These are phyloP conservation scores for Diplodus puntazzo DNA, from an alignment of 2,797 vertebrate genomes.

Conservation along the genomic window DNA sequence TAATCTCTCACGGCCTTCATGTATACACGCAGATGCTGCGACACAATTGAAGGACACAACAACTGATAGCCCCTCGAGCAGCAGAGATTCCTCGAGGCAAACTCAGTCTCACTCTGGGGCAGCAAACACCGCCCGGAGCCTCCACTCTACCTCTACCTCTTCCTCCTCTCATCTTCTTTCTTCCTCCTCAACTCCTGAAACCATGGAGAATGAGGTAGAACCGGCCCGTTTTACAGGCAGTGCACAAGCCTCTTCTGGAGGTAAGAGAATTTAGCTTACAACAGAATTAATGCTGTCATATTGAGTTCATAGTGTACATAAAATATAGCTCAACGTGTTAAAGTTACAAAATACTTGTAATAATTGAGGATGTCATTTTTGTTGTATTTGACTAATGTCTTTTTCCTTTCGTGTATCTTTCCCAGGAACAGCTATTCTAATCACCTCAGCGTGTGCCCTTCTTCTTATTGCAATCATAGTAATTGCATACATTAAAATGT, in stretches of 20 bases:
- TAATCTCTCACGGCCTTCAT: slow-evolving; percentile 25
- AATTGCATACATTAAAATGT: slow-evolving; percentile 77
- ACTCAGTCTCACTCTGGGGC: slow-evolving; percentile 13
- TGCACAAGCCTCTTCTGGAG: slow-evolving; percentile 41
- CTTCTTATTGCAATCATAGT: slow-evolving; percentile 63
- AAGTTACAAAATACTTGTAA: not conserved
- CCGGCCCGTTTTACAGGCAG: slow-evolving; percentile 25
- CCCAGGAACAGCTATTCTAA: slow-evolving; percentile 72
- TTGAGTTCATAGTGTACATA: not conserved
- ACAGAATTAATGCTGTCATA: not conserved
- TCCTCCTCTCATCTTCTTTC: slow-evolving; percentile 26
- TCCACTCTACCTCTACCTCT: not conserved
- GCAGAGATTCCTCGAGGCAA: not conserved
- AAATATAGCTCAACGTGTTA: not conserved
- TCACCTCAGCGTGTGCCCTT: slow-evolving; percentile 69
- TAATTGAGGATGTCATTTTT: not conserved
- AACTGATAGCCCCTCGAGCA: slow-evolving; percentile 30
- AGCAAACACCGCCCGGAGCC: slow-evolving; percentile 4
- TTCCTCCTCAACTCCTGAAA: slow-evolving; percentile 10
- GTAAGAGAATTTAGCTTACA: slow-evolving; percentile 46
- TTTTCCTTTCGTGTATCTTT: slow-evolving; percentile 19
- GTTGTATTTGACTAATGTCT: slow-evolving; percentile 9
- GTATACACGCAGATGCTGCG: slow-evolving; percentile 65
- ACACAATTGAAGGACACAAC: slow-evolving; percentile 56
- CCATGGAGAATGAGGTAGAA: slow-evolving; percentile 16